Conservation (phyloP, 2,888 invertebrate genomes). For the Cistogaster globosa region DNA sequence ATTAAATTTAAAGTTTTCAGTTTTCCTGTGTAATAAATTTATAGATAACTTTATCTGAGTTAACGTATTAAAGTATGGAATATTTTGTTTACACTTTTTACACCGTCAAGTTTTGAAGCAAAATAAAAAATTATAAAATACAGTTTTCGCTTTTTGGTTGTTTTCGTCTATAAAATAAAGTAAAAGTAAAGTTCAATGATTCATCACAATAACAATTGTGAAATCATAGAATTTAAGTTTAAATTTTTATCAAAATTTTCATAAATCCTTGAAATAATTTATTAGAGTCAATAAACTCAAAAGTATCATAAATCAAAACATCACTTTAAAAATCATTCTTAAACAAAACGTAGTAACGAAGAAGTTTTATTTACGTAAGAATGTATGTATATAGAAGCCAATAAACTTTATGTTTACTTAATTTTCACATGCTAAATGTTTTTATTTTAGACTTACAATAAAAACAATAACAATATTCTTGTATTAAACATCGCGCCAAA, state of each 20-base stretch:
- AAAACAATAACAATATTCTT: slow-evolving; percentile 8
- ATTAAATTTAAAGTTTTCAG: no score
- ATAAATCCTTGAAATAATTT: slow-evolving; percentile 65
- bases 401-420: slow-evolving; percentile 30
- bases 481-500: slow-evolving; percentile 52
- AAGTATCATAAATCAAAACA: slow-evolving; percentile 44
- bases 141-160: slow-evolving; percentile 13
- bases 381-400: slow-evolving; percentile 8
- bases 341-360: slow-evolving; percentile 17
- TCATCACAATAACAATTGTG: slow-evolving; percentile 40
- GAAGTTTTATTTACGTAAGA: not conserved
- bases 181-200: slow-evolving; percentile 50
- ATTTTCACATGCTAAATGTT: slow-evolving; percentile 40
- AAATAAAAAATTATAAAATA: not conserved
- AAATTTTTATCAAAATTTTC: slow-evolving; percentile 49
- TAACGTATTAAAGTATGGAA: no score
- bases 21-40: no score
- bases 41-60: no score
- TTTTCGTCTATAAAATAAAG: slow-evolving; percentile 9
- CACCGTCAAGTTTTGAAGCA: not conserved
- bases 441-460: not conserved
- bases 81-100: not conserved
- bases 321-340: slow-evolving; percentile 15
- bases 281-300: slow-evolving; percentile 56
- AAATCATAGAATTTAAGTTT: slow-evolving; percentile 33